Evolutionary conservation across 2,797 vertebrate genomes (phyloP).

Genomic region (Galaxias olidus): DNA sequence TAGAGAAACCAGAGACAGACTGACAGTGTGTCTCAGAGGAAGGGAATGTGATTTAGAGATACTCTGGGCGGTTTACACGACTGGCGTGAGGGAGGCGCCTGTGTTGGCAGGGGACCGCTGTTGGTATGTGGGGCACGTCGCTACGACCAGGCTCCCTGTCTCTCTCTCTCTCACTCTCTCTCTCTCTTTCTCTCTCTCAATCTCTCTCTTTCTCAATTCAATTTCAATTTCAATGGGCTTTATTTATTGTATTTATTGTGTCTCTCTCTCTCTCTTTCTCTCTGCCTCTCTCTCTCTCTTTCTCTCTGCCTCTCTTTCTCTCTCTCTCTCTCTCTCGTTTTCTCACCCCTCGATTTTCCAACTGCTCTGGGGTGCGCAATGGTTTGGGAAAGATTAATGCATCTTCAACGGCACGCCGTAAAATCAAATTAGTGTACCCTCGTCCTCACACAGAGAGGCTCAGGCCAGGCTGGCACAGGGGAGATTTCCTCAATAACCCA

Average conservation of each 20-base stretch:
- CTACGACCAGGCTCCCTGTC: conserved; percentile 45
- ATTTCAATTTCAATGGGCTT: too few species aligned
- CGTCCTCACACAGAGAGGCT: conserved; percentile 66
- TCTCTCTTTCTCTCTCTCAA: conserved; percentile 14
- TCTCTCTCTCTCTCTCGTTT: conserved; percentile 5
- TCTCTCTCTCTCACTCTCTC: not conserved
- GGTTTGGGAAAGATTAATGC: conserved; percentile 81
- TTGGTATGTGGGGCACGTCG: conserved; percentile 74
- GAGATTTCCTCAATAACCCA: conserved; percentile 58
- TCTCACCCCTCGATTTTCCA: conserved; percentile 52
- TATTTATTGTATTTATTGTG: too few species aligned
- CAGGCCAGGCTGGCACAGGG: conserved; percentile 53
- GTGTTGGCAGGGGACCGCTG: conserved; percentile 56
- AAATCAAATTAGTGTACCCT: conserved; percentile 83
- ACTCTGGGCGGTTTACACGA: conserved; percentile 66
- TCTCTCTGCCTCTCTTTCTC: conserved; percentile 24
- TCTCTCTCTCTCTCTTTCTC: not conserved
- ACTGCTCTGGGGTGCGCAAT: conserved; percentile 72
- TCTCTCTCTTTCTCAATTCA: conserved; percentile 56
- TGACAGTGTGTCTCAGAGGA: conserved; percentile 48
- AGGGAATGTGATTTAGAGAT: conserved; percentile 68
- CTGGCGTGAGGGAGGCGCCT: conserved; percentile 67
- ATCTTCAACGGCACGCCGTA: conserved; percentile 75
- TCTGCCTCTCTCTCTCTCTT: not conserved
- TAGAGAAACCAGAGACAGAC: not conserved